These are phyloP conservation scores for Ophiodon elongatus DNA, from an alignment of 2,113 vertebrate species.

Conservation along the genomic window DNA sequence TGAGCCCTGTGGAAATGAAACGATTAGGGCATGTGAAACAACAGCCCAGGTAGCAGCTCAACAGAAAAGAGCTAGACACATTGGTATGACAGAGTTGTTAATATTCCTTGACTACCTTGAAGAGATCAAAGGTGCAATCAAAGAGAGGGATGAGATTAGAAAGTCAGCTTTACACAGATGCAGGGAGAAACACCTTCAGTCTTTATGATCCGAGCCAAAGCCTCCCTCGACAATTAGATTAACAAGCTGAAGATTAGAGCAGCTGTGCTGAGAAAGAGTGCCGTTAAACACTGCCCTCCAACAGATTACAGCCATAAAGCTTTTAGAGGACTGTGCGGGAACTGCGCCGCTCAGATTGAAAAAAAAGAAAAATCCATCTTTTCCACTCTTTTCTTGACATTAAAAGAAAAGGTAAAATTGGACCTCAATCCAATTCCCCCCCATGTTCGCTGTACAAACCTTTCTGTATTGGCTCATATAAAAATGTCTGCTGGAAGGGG, in stretches of 20 bases:
- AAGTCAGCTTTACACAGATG: constrained; percentile 68
- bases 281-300: constrained; percentile 71
- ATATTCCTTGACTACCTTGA: constrained; percentile 61
- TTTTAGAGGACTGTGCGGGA: constrained; percentile 61
- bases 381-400: constrained; percentile 44
- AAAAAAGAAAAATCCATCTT: constrained; percentile 67
- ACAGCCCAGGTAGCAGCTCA: constrained; percentile 43
- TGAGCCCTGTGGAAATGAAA: constrained; percentile 86
- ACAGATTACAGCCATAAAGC: constrained; percentile 79
- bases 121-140: constrained; percentile 73
- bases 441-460: constrained; percentile 35
- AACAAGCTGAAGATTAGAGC: constrained; percentile 78
- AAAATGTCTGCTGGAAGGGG: constrained; percentile 54
- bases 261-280: constrained; percentile 65
- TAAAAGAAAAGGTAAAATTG: constrained; percentile 43
- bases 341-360: constrained; percentile 53
- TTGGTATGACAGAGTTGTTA: constrained; percentile 57
- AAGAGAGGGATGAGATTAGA: constrained; percentile 70
- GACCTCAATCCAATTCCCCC: constrained; percentile 41
- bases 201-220: constrained; percentile 69
- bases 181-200: constrained; percentile 71
- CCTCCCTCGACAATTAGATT: constrained; percentile 76
- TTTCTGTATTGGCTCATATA: constrained; percentile 57
- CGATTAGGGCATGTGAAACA: constrained; percentile 37
- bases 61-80: constrained; percentile 21